phyloP scores from a whole-genome alignment of 37 sponge, comb jelly and placozoan species.

The Theonella swinhoei region DNA sequence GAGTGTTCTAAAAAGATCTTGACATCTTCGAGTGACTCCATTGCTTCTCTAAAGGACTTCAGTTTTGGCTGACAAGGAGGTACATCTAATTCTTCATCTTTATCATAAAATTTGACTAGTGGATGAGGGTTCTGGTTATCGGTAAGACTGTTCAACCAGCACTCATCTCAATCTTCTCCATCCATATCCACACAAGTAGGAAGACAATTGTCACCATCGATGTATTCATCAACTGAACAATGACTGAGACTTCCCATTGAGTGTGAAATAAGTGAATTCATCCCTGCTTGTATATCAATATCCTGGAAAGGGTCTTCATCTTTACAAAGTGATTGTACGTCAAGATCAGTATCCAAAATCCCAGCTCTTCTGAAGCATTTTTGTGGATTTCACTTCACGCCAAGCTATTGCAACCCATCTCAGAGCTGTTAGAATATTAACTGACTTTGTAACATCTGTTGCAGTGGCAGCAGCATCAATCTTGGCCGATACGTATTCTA shows the following conservation, averaged over 20 bases:
- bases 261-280: neutral
- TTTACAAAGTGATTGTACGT: too few relatives aligned
- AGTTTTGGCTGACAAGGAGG: neutral
- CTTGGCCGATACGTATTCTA: constrained; percentile 38
- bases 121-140: neutral
- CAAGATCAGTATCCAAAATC: neutral
- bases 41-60: neutral
- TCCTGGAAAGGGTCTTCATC: constrained; percentile 15
- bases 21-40: neutral
- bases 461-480: constrained; percentile 34
- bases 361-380: constrained; percentile 69
- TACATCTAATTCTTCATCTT: neutral
- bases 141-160: neutral
- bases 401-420: constrained; percentile 70
- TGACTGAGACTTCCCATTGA: neutral
- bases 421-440: constrained; percentile 21
- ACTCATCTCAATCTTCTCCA: neutral
- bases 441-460: constrained; percentile 25
- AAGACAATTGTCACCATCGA: neutral
- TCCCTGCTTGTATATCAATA: neutral
- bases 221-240: neutral
- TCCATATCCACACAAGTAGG: neutral
- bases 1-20: neutral
- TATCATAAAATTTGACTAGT: neutral
- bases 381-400: constrained; percentile 33